Percentiles rank a stretch among this genome's conserved stretches.
Evolutionary conservation across 2,113 vertebrate genomes (phyloP).

Genomic region (Leucosticte australis): DNA sequence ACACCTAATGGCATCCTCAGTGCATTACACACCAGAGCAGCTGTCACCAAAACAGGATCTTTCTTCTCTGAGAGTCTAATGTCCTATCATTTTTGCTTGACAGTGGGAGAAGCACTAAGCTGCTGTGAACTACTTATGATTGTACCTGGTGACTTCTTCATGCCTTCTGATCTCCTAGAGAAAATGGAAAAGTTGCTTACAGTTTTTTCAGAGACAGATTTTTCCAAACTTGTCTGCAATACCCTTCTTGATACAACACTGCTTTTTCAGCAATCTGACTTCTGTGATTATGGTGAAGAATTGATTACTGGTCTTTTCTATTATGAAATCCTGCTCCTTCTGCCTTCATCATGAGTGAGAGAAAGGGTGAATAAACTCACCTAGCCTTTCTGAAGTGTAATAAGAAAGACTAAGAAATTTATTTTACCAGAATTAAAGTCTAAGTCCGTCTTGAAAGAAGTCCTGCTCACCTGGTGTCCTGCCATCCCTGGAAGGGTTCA

Average conservation of each 20-base stretch:
- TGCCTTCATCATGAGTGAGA: not conserved
- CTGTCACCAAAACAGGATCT: slow-evolving; percentile 41
- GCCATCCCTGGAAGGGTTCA: not conserved
- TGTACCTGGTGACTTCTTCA: not conserved
- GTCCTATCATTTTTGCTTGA: slow-evolving; percentile 43
- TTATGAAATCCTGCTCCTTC: not conserved
- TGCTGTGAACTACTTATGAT: not conserved
- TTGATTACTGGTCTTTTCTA: not conserved
- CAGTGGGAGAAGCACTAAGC: not conserved
- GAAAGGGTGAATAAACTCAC: not conserved
- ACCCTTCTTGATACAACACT: not conserved
- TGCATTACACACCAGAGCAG: slow-evolving; percentile 35
- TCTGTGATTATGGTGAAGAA: not conserved
- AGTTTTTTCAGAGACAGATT: not conserved
- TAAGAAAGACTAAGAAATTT: not conserved
- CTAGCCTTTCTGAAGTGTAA: not conserved
- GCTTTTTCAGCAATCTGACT: not conserved
- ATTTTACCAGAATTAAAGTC: not conserved
- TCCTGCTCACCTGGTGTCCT: not conserved
- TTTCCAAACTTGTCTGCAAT: not conserved
- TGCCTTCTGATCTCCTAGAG: not conserved
- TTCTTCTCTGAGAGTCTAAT: slow-evolving; percentile 49
- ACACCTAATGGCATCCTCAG: slow-evolving; percentile 52
- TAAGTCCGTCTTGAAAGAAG: not conserved
- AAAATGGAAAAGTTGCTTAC: not conserved